Conservation (phyloP, 2,797 vertebrate species). For the Hylomyscus alleni region DNA sequence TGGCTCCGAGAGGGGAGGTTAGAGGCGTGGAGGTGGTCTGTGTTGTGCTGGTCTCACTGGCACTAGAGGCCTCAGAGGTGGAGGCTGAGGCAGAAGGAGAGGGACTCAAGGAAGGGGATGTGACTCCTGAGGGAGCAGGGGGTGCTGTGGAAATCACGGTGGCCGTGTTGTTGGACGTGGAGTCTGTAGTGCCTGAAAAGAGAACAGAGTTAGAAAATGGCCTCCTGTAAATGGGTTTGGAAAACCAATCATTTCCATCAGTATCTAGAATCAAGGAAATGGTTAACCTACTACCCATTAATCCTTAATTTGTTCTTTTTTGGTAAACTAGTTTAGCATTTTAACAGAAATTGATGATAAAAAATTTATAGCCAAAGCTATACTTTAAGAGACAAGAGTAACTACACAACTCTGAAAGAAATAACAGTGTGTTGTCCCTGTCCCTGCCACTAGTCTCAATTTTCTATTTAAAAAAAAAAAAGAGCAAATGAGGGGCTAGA, state of each 20-base stretch:
- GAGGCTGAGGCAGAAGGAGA: conserved; percentile 91
- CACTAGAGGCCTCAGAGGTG: conserved; percentile 90
- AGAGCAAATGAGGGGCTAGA: not conserved
- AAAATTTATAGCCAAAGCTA: conserved; percentile 19
- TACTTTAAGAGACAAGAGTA: conserved; percentile 14
- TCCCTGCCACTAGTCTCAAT: not conserved
- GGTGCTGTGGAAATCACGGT: conserved; percentile 98
- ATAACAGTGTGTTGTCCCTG: not conserved
- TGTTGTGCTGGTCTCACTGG: conserved; percentile 91
- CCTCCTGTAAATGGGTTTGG: not conserved
- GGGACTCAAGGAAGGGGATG: conserved; percentile 95
- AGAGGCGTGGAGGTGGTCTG: conserved; percentile 94
- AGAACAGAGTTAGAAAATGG: conserved; percentile 62
- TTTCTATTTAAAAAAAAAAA: conserved; percentile 33
- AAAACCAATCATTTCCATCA: not conserved
- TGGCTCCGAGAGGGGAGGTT: conserved; percentile 92
- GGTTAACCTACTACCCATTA: not conserved
- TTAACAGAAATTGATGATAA: conserved; percentile 4
- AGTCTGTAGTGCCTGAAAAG: conserved; percentile 93
- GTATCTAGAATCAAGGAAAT: not conserved
- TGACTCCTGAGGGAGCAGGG: conserved; percentile 91
- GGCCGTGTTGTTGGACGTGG: conserved; percentile 93
- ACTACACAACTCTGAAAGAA: not conserved
- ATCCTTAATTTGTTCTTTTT: not conserved
- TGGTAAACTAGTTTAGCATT: not conserved